Conservation (phyloP, 2,888 invertebrate species). For the Rhamphomyia laevipes region DNA sequence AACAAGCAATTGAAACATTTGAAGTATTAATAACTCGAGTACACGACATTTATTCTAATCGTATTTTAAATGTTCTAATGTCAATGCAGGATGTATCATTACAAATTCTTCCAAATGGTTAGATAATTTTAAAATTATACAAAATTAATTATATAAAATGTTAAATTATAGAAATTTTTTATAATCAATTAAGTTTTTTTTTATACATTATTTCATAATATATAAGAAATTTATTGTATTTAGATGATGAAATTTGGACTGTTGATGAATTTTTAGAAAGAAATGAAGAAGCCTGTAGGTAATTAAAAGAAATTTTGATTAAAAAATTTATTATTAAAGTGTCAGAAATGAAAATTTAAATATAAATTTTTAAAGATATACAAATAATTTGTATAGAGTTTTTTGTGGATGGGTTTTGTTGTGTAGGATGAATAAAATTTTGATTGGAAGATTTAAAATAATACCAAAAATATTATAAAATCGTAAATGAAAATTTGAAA, state of each 20-base stretch:
- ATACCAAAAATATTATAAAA: no score
- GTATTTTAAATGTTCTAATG: slow-evolving; percentile 75
- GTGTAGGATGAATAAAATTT: no score
- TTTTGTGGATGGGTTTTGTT: no score
- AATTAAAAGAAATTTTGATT: slow-evolving; percentile 13
- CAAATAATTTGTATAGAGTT: no score
- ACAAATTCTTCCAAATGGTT: slow-evolving; percentile 61
- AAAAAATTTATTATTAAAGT: no score
- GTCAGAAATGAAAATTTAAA: no score
- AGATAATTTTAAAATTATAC: slow-evolving; percentile 1
- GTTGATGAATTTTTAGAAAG: slow-evolving; percentile 75
- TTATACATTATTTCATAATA: no score
- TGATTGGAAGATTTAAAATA: no score
- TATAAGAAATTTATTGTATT: no score
- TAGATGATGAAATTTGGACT: slow-evolving; percentile 71
- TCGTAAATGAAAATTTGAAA: no score
- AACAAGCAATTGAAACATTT: slow-evolving; percentile 67
- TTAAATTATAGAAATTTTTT: slow-evolving; percentile 3
- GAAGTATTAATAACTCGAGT: slow-evolving; percentile 64
- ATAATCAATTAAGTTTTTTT: slow-evolving; percentile 6
- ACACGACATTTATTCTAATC: slow-evolving; percentile 81
- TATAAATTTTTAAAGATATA: no score
- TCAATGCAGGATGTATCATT: slow-evolving; percentile 80
- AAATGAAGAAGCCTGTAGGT: slow-evolving; percentile 68
- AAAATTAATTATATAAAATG: no score